A percentile compares a stretch with the other conserved stretches of the same genome.
phyloP scores from a whole-genome alignment of 2,113 vertebrate species.

The Otocyon megalotis region DNA sequence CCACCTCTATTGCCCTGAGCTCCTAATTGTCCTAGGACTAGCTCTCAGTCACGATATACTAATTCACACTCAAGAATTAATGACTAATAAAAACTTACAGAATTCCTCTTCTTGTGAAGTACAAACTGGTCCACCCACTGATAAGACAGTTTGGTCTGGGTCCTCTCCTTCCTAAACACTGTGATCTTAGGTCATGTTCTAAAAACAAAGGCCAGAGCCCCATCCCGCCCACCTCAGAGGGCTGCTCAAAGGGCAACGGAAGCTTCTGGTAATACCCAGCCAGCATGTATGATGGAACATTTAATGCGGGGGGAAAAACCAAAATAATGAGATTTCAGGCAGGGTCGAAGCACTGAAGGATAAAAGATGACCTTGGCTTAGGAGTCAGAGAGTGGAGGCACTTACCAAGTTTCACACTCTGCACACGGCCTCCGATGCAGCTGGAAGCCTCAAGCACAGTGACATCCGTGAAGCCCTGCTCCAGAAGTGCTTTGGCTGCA shows the following conservation, averaged over 20 bases:
- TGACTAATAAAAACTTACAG: background rate
- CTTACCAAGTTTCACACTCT: constrained; percentile 96
- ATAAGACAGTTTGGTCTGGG: background rate
- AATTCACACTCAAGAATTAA: constrained; percentile 49
- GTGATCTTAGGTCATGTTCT: background rate
- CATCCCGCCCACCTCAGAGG: background rate
- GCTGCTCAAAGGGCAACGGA: background rate
- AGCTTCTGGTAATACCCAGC: constrained; percentile 23
- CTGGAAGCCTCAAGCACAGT: constrained; percentile 97
- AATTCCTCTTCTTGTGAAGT: constrained; percentile 12
- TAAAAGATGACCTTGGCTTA: background rate
- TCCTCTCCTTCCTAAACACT: background rate
- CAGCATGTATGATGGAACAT: background rate
- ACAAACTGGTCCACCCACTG: background rate
- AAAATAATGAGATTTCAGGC: background rate
- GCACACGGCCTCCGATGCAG: constrained; percentile 96
- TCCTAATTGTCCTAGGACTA: background rate
- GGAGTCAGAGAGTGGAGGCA: background rate
- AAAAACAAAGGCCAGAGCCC: background rate
- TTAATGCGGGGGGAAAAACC: background rate
- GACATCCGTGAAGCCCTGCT: constrained; percentile 97
- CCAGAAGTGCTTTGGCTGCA: constrained; percentile 94
- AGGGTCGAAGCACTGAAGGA: background rate
- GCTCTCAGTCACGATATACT: background rate
- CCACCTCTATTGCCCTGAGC: background rate